Conservation (phyloP, 2,797 vertebrate genomes). For the Knipowitschia caucasica region DNA sequence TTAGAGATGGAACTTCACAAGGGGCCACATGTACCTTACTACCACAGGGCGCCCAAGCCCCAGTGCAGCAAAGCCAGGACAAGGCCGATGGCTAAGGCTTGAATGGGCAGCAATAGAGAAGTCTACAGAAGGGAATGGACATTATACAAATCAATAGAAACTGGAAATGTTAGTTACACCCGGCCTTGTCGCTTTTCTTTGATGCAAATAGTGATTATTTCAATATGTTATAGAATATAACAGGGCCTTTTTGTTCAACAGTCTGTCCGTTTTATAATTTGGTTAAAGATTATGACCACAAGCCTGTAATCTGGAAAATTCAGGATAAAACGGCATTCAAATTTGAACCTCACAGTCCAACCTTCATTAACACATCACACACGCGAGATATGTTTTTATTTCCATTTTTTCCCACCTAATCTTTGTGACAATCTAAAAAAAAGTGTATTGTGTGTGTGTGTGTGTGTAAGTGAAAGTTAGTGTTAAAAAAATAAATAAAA, state of each 20-base stretch:
- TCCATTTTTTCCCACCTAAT: no score
- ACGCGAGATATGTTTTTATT: no score
- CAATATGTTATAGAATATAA: no score
- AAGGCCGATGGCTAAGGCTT: conserved; percentile 98
- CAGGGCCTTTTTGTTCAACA: no score
- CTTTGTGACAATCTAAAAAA: no score
- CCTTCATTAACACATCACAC: not conserved
- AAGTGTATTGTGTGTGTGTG: no score
- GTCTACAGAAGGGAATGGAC: conserved; percentile 99
- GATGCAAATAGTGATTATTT: conserved; percentile 18
- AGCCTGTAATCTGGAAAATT: not conserved
- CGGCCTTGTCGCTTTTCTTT: conserved; percentile 53
- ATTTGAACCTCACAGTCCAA: no score
- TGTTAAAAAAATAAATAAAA: no score
- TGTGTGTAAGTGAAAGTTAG: no score
- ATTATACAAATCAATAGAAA: conserved; percentile 87
- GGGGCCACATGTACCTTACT: conserved; percentile 97
- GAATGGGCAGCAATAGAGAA: conserved; percentile 96
- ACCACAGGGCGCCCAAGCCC: conserved; percentile 99
- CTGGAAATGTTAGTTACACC: conserved; percentile 48
- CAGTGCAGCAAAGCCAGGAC: conserved; percentile 99
- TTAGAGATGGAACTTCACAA: conserved; percentile 68
- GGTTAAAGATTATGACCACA: not conserved
- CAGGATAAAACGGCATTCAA: not conserved
- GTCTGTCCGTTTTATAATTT: not conserved